phyloP scores from a whole-genome alignment of 1,140 invertebrate genomes.

The Melanaphis sacchari region DNA sequence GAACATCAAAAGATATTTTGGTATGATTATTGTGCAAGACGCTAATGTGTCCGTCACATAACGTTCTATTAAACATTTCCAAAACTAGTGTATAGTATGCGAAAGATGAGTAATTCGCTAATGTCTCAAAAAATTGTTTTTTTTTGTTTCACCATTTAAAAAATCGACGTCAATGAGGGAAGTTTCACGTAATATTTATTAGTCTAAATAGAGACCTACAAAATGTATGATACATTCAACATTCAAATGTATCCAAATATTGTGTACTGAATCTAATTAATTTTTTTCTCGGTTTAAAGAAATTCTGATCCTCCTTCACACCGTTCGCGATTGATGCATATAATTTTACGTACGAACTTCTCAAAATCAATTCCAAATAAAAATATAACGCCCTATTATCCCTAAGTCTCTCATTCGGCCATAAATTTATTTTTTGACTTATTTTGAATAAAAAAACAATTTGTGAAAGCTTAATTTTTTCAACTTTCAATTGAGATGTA shows the following conservation, averaged over 20 bases:
- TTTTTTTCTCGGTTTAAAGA: neutral
- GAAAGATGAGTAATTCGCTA: neutral
- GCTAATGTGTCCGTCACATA: neutral
- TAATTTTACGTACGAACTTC: too few species aligned
- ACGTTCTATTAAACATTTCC: too few species aligned
- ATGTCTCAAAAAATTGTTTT: neutral
- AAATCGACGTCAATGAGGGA: neutral
- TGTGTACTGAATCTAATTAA: neutral
- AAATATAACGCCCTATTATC: too few species aligned
- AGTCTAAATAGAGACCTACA: neutral
- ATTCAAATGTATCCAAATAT: neutral
- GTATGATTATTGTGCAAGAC: neutral
- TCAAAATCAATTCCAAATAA: too few species aligned
- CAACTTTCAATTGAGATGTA: too few species aligned
- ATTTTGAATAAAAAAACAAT: too few species aligned
- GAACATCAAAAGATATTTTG: neutral
- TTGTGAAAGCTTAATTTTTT: too few species aligned
- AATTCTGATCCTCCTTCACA: neutral
- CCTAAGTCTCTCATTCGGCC: too few species aligned
- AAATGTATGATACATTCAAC: too few species aligned
- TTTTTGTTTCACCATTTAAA: neutral
- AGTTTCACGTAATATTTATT: neutral
- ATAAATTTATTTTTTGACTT: too few species aligned
- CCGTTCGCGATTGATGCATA: neutral
- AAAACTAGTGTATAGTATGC: too few species aligned